Conservation (phyloP, 2,888 invertebrate species). For the Tanytarsus gracilentus region DNA sequence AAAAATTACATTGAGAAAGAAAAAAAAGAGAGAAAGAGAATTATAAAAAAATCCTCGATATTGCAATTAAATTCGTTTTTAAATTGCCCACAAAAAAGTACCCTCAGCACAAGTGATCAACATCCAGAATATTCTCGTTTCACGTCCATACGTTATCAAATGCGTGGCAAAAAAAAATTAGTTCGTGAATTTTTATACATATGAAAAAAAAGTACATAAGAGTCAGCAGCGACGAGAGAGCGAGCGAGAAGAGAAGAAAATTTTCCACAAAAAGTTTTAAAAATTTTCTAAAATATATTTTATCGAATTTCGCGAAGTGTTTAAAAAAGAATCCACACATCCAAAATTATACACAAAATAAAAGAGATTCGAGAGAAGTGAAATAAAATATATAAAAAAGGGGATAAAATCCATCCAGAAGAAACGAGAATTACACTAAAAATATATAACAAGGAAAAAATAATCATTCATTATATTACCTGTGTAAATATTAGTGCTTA, state of each 20-base stretch:
- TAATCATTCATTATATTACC: slow-evolving; percentile 12
- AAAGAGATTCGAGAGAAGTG: slow-evolving; percentile 14
- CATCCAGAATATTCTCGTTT: slow-evolving; percentile 2
- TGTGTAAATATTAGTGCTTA: slow-evolving; percentile 21
- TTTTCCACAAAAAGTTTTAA: neutral
- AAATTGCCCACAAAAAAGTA: neutral
- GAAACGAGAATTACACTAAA: neutral
- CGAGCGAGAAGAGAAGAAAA: neutral
- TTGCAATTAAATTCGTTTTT: neutral
- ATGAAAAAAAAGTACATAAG: too few relatives aligned
- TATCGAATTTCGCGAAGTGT: neutral
- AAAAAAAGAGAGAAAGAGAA: too few relatives aligned
- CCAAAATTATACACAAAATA: neutral
- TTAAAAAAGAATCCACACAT: neutral
- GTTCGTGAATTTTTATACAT: slow-evolving; percentile 13
- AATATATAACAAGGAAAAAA: neutral
- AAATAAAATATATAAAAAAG: neutral
- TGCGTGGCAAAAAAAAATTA: slow-evolving; percentile 22
- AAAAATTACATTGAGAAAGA: slow-evolving; percentile 15
- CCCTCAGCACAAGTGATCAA: neutral
- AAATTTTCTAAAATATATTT: neutral
- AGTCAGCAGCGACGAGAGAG: too few relatives aligned
- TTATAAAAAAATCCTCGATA: neutral
- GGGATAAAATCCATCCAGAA: slow-evolving; percentile 19
- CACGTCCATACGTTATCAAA: slow-evolving; percentile 23